A percentile compares a stretch with the other conserved stretches of the same genome.
Conservation (phyloP, 2,113 vertebrate genomes). For the Podarcis muralis region DNA sequence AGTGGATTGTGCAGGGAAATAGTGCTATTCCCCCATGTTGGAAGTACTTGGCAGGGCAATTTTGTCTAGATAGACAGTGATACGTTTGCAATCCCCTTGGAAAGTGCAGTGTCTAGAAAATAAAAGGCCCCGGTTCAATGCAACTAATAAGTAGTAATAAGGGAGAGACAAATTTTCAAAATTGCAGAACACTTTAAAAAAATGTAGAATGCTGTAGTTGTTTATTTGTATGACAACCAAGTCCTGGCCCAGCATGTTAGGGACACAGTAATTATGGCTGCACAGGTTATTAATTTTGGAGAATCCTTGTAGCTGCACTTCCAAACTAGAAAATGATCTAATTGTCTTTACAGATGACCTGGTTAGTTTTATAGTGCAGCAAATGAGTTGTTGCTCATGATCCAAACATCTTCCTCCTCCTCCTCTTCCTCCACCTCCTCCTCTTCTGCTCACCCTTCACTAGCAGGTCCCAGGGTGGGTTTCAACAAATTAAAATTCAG, state of each 20-base stretch:
- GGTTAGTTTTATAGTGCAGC: background rate
- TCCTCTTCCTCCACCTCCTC: too few species aligned
- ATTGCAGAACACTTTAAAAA: conserved; percentile 43
- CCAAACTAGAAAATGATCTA: background rate
- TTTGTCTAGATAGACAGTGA: background rate
- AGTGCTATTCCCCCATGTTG: background rate
- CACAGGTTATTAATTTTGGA: conserved; percentile 51
- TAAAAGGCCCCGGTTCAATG: background rate
- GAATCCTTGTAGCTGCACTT: conserved; percentile 17
- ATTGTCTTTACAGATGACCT: conserved; percentile 4
- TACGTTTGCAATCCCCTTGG: background rate
- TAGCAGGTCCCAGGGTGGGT: too few species aligned
- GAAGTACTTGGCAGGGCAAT: background rate
- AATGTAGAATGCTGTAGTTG: conserved; percentile 48
- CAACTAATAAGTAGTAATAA: conserved; percentile 36
- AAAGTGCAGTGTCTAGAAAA: background rate
- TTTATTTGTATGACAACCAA: conserved; percentile 52
- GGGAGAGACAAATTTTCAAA: conserved; percentile 8
- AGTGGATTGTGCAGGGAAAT: background rate
- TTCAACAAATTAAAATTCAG: too few species aligned
- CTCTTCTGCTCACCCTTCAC: too few species aligned
- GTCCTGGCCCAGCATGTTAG: conserved; percentile 46
- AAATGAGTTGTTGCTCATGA: background rate
- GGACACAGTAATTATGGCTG: conserved; percentile 36
- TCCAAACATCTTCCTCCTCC: background rate